phyloP scores from a whole-genome alignment of 1,140 invertebrate species.

The Drosophila ananassae region DNA sequence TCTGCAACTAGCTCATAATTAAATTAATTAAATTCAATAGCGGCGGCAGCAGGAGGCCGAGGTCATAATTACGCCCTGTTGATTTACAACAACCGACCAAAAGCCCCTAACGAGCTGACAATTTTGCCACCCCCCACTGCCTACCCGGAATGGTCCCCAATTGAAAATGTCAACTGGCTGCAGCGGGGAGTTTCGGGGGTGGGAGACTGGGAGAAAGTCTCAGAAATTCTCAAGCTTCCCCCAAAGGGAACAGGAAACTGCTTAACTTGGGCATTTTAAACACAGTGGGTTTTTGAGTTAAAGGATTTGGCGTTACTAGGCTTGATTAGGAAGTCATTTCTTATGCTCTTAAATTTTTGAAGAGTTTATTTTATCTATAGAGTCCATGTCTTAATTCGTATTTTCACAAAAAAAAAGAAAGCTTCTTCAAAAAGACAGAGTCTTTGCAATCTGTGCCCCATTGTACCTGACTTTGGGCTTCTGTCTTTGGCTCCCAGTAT shows the following conservation, averaged over 20 bases:
- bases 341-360: background rate
- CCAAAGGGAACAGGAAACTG: constrained; percentile 2
- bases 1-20: constrained; percentile 64
- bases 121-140: constrained; percentile 35
- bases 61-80: constrained; percentile 71
- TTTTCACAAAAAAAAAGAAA: background rate
- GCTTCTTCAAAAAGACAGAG: background rate
- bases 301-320: background rate
- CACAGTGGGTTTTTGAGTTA: constrained; percentile 29
- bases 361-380: background rate
- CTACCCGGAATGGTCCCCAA: constrained; percentile 17
- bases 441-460: constrained; percentile 43
- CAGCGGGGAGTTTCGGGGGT: background rate
- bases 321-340: background rate
- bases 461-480: constrained; percentile 30
- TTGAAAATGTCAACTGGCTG: constrained; percentile 61
- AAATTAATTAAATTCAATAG: constrained; percentile 77
- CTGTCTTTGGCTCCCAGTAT: constrained; percentile 1
- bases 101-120: constrained; percentile 72
- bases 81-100: constrained; percentile 49
- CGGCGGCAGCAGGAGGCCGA: constrained; percentile 15
- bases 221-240: constrained; percentile 18
- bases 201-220: background rate
- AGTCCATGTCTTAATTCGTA: no score
- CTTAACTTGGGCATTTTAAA: background rate